Percentiles rank a stretch among this genome's conserved stretches.
phyloP scores from a whole-genome alignment of 1,140 invertebrate species.

The Drosophila parabipectinata region DNA sequence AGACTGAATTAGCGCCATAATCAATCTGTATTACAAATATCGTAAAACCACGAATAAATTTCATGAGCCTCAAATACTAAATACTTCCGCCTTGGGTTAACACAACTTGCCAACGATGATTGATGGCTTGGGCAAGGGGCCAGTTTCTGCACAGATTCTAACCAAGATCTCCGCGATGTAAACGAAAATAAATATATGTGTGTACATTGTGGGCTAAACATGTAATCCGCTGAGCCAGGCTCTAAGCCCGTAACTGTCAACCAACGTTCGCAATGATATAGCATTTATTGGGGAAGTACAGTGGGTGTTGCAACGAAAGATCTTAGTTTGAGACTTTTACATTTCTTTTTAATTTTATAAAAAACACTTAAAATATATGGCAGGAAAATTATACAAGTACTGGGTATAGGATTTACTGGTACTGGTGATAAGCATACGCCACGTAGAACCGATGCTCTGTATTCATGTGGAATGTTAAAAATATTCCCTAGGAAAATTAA shows the following conservation, averaged over 20 bases:
- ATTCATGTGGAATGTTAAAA: neutral
- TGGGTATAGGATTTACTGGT: no score
- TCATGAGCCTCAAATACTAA: conserved; percentile 44
- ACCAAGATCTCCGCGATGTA: conserved; percentile 33
- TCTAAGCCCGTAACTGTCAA: conserved; percentile 55
- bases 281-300: conserved; percentile 23
- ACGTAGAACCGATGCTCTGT: neutral
- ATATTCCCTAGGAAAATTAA: conserved; percentile 48
- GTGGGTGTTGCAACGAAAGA: conserved; percentile 7
- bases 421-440: neutral
- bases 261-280: conserved; percentile 43
- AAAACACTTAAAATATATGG: no score
- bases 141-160: conserved; percentile 53
- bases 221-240: conserved; percentile 48
- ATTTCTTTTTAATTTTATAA: no score
- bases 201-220: conserved; percentile 34
- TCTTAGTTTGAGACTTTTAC: no score
- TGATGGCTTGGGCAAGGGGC: conserved; percentile 52
- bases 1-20: conserved; percentile 31
- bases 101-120: conserved; percentile 56
- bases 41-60: conserved; percentile 33
- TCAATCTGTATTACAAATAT: conserved; percentile 68
- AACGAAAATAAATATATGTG: conserved; percentile 2
- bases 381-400: no score
- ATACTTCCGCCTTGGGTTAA: conserved; percentile 60